Percentiles rank a stretch among this genome's conserved stretches.
Evolutionary conservation across 2,888 invertebrate species (phyloP).

Genomic region (Euplexia lucipara): DNA sequence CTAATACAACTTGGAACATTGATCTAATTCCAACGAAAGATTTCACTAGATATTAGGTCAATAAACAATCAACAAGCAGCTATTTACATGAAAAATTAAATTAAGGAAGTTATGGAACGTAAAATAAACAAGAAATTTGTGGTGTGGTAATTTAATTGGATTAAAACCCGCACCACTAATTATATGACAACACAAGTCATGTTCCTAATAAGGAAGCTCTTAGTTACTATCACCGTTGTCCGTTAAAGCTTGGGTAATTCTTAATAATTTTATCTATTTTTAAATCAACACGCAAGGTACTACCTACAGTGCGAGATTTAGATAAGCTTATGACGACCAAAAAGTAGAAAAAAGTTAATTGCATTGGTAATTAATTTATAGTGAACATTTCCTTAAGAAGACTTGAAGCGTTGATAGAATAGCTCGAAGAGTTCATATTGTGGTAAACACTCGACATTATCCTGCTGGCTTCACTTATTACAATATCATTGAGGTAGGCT

Average conservation of each 20-base stretch:
- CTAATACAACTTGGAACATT: slow-evolving; percentile 47
- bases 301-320: not conserved
- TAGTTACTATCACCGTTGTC: slow-evolving; percentile 60
- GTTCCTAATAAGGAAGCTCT: slow-evolving; percentile 65
- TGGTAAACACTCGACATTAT: slow-evolving; percentile 12
- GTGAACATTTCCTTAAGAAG: not conserved
- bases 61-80: not conserved
- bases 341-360: not conserved
- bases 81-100: slow-evolving; percentile 38
- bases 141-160: slow-evolving; percentile 75
- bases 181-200: slow-evolving; percentile 64
- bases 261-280: slow-evolving; percentile 46
- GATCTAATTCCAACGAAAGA: slow-evolving; percentile 40
- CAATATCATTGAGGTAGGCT: not conserved
- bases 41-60: not conserved
- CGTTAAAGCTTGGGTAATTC: slow-evolving; percentile 53
- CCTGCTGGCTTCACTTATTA: not conserved
- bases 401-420: slow-evolving; percentile 4
- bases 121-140: slow-evolving; percentile 72
- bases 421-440: slow-evolving; percentile 23
- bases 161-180: slow-evolving; percentile 84
- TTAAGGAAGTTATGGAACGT: slow-evolving; percentile 59
- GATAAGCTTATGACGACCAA: not conserved
- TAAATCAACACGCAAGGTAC: slow-evolving; percentile 25
- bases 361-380: not conserved